Conservation (phyloP, 2,888 invertebrate genomes). For the Acholoe squamosa region DNA sequence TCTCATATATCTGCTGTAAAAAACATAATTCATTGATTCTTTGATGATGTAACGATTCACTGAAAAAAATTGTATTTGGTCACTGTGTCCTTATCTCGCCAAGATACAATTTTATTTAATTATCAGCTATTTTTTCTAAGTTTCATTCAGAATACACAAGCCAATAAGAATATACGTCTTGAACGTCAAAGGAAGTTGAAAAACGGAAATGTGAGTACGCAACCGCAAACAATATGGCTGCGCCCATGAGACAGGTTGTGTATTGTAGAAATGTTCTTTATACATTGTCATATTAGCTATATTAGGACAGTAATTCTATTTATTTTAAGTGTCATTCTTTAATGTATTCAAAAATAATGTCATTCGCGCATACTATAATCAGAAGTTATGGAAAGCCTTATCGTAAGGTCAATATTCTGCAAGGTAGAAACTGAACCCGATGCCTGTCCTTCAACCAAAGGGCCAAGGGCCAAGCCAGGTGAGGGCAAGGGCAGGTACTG, state of each 20-base stretch:
- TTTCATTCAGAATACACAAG: not conserved
- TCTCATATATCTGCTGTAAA: not conserved
- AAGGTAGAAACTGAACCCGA: no score
- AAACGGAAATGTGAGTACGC: conserved; percentile 20
- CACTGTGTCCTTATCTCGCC: no score
- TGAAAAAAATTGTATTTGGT: not conserved
- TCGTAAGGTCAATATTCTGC: no score
- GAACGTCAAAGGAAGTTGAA: conserved; percentile 3
- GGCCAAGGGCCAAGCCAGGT: no score
- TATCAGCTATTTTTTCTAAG: not conserved
- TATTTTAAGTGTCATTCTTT: no score
- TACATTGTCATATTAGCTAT: not conserved
- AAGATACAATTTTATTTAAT: not conserved
- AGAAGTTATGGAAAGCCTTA: no score
- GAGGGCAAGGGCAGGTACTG: no score
- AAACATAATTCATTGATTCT: not conserved
- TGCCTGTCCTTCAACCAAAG: no score
- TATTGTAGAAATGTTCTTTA: not conserved
- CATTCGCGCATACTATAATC: no score
- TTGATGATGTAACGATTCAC: not conserved
- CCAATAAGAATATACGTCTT: not conserved
- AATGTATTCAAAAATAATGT: no score
- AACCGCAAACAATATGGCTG: conserved; percentile 57
- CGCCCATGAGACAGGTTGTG: conserved; percentile 61
- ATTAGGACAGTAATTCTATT: no score